Evolutionary conservation across 2,797 vertebrate genomes (phyloP), one percentile per base, ranked within the genome.

Genomic region (Spinus pinus): DNA sequence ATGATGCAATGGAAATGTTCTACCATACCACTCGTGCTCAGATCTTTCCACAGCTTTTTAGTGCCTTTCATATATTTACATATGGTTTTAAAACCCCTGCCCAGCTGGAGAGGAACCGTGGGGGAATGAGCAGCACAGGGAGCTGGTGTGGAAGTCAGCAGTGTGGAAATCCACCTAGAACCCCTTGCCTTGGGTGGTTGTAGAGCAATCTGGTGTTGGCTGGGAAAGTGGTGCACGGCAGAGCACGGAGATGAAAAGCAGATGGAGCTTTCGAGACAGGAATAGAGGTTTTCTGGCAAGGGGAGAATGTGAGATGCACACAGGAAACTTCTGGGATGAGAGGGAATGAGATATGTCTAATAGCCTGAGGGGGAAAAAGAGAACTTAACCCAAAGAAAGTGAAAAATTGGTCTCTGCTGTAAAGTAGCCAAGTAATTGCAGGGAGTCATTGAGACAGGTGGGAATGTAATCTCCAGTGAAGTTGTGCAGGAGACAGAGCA

Each of bases 371-470:
- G 72, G 69, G 1, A 41, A 41, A 53, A 41, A 0, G 4, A 23
- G 30, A 60, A 10, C 27, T 64, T 71, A 49, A 79, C 47, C 42
- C 74, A 51, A 47, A 81, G 57, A 44, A 86, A 89, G 64, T 37
- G 75, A 78, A 73, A 73, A 75, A 61, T 50, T 35, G 35, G 20
- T 49, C n/a, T 39, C 12, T 84, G 30, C 66, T 2, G 2, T 62
- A 44, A 56, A 64, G 51, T 12, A 73, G 56, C 64, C 49, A 80
- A 41, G 56, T 81, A 77, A 35, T 64, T 84, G 42, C 25, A 49
- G 51, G 67, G 74, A 90, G 78, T 72, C 54, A 25, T 75, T 79
- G 80, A 82, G 92, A 58, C 70, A 78, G 44, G 66, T 72, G 72
- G 62, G 28, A 47, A 15, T 51, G 28, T 69, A 39, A 77, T 64